Evolutionary conservation across 2,797 vertebrate genomes (phyloP).

Genomic region (Pangasius mekongensis): DNA sequence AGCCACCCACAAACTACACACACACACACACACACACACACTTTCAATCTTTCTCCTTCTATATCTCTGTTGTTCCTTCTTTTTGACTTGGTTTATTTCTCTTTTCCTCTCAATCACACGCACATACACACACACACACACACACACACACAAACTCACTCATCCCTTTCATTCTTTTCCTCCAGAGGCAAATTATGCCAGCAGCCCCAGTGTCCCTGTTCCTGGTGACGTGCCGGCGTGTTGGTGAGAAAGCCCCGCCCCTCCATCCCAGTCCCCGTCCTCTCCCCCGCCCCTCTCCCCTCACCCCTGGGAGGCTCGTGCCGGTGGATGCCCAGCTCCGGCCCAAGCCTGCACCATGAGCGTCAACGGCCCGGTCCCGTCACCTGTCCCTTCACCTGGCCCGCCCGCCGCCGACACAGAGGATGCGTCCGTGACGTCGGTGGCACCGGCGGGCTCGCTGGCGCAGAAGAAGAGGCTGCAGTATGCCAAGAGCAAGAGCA

Average conservation of each 20-base stretch:
- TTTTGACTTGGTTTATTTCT: background rate
- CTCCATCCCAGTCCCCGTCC: constrained; percentile 80
- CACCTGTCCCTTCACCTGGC: constrained; percentile 82
- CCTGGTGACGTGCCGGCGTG: constrained; percentile 91
- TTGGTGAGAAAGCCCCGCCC: constrained; percentile 84
- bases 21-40: constrained; percentile 6
- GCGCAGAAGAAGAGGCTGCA: constrained; percentile 99
- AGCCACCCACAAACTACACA: constrained; percentile 52
- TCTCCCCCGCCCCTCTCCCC: constrained; percentile 74
- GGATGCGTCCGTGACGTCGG: constrained; percentile 62
- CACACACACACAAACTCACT: constrained; percentile 1
- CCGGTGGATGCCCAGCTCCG: constrained; percentile 87
- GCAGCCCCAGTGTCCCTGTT: constrained; percentile 87
- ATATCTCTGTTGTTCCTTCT: background rate
- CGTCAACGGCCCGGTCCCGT: constrained; percentile 82
- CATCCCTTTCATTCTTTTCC: constrained; percentile 62
- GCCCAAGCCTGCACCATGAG: constrained; percentile 96
- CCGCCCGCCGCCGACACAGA: constrained; percentile 74
- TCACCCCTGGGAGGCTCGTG: constrained; percentile 92
- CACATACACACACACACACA: background rate
- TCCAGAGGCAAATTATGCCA: constrained; percentile 95
- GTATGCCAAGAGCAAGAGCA: constrained; percentile 99
- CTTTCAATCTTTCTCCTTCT: background rate
- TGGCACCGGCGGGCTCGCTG: constrained; percentile 89
- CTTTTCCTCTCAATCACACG: background rate